Evolutionary conservation across 2,888 invertebrate species (phyloP).

Genomic region (Tinea trinotella): DNA sequence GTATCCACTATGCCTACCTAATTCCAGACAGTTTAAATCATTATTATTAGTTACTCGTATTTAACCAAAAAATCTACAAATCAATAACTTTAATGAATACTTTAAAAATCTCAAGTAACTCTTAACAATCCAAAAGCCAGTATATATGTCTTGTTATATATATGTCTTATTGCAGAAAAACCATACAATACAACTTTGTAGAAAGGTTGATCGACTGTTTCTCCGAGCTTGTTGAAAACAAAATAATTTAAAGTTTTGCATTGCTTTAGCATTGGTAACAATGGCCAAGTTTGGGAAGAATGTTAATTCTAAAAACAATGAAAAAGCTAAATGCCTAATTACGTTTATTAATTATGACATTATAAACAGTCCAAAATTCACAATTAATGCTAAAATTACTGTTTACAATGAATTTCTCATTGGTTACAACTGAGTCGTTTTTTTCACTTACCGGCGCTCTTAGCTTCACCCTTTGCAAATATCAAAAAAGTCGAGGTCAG

Average conservation of each 20-base stretch:
- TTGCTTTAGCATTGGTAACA: background rate
- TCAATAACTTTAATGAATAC: background rate
- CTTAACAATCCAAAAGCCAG: background rate
- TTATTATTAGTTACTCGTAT: too few species aligned
- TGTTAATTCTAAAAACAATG: constrained; percentile 2
- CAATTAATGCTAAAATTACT: background rate
- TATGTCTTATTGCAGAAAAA: background rate
- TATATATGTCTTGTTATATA: background rate
- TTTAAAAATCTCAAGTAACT: background rate
- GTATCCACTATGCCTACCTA: too few species aligned
- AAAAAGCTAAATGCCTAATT: background rate
- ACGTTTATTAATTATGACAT: background rate
- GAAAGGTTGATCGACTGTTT: background rate
- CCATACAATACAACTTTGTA: background rate
- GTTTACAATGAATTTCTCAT: background rate
- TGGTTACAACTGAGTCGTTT: too few species aligned
- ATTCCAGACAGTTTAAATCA: too few species aligned
- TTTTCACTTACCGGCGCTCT: too few species aligned
- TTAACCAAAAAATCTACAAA: background rate
- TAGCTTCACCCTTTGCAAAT: too few species aligned
- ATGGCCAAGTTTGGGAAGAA: background rate
- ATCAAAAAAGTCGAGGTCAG: too few species aligned
- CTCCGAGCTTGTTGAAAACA: constrained; percentile 1
- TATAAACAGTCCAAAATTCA: background rate
- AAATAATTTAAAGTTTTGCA: constrained; percentile 2